A percentile compares a stretch with the other conserved stretches of the same genome.
These are phyloP conservation scores for Xestia xanthographa DNA, from an alignment of 2,888 invertebrate genomes.

Conservation along the genomic window DNA sequence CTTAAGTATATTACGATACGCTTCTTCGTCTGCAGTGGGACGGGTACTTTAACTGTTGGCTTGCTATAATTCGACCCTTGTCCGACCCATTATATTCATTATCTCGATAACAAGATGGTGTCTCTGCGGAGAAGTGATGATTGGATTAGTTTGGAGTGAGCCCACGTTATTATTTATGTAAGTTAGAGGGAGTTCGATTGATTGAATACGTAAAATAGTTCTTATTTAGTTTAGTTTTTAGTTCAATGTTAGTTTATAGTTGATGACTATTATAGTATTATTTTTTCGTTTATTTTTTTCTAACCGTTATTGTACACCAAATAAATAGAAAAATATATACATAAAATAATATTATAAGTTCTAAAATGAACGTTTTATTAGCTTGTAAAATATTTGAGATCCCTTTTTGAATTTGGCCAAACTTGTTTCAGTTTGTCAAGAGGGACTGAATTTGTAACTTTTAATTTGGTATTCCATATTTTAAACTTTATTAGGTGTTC, in stretches of 20 bases:
- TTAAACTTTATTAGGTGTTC: background rate
- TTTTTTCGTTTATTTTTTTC: no score
- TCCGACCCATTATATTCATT: conserved; percentile 50
- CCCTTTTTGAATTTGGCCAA: background rate
- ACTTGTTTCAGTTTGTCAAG: background rate
- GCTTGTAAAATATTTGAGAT: background rate
- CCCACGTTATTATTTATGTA: background rate
- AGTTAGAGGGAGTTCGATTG: background rate
- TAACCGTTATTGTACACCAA: no score
- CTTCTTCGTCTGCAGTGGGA: background rate
- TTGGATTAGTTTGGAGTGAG: background rate
- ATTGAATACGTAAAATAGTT: no score
- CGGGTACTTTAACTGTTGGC: conserved; percentile 33
- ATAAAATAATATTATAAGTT: no score
- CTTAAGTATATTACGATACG: no score
- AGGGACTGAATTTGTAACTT: background rate
- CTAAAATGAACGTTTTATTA: background rate
- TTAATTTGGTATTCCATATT: background rate
- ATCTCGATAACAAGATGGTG: conserved; percentile 45
- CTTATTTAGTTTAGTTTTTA: no score
- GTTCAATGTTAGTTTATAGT: no score
- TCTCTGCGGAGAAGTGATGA: background rate
- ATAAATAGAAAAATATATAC: no score
- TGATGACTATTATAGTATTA: no score
- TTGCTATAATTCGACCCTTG: conserved; percentile 57